Base-by-base conservation (phyloP, 2,797 vertebrate genomes). In the Harpagifer antarcticus region DNA sequence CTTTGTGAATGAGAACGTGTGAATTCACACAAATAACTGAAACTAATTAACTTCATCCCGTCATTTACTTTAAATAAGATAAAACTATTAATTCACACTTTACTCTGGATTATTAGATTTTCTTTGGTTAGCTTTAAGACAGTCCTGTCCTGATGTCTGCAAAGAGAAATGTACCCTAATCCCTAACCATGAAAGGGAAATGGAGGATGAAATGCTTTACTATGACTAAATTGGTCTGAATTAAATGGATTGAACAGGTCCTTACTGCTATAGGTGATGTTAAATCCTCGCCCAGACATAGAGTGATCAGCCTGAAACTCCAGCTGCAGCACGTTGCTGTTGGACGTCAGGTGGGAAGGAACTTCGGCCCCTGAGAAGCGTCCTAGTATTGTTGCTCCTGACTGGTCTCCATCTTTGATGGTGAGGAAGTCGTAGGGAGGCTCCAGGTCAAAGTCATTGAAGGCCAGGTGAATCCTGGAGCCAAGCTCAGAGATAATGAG, bases 261-360 rank as follows among this genome's bases (percentile, higher is more conserved):
- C 98, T 96, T 89, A 99, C 98, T 99, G 88, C 97, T 99, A 9
- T 99, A 99, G 56, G 97, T 98, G 92, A 99, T 99, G 83, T 99
- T 99, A 90, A 99, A 99, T 31, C 98, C 98, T 65, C 98, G 94
- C 6, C 98, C 98, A 14, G 98, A 99, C 97, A 99, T 99, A 0
- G 98, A 99, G 77, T 99, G 98, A 80, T 99, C 98, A 17, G 98
- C 98, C 91, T 99, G 98, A 92, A 99, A 99, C 93, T 99, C 98
- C 83, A 99, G 81, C 68, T 98, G 94, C 48, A 99, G 86, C 49
- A 99, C 94, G 58, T 99, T 98, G 86, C 95, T 96, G 68, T 98
- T 99, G 84, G 98, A 98, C 3, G 98, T 99, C 53, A 99, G 95
- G 79, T 99, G 98, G 0, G 98, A 98, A 5, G 98, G 98, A 67